Base-by-base conservation (phyloP, 2,113 vertebrate genomes). In the Falco punctatus region DNA sequence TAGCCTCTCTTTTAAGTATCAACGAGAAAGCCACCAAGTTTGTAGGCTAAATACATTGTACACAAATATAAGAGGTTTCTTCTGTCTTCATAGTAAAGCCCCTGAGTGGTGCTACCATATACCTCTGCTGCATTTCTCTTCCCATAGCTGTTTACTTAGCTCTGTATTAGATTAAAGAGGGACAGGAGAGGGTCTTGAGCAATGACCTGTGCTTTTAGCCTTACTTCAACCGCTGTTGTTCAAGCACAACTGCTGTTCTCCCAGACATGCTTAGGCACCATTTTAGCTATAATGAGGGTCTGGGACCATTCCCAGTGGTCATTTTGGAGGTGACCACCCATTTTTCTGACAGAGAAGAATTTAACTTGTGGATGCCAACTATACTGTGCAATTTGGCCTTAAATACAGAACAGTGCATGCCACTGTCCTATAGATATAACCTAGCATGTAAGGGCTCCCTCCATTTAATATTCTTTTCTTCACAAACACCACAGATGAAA, bases 351-450 rank as follows among this genome's bases (percentile, higher is more conserved):
- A 5, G 3, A 71, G 18, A 40, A 49, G 6, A 58, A 35, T 64
- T 86, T 32, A 62, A 21, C 5, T 38, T 6, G 1, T 55, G 12
- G 19, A 55, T 77, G 54, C 2, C 6, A 69, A 46, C 1, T 1
- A 0, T 22, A 55, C 20, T 30, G 13, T 79, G 16, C 28, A 59
- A 18, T 64, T 69, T 55, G 58, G 6, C 15, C 15, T 55, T 40
- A 72, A 74, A 64, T 54, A 59, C 13, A 67, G 48, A 83, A 69
- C 0, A 1, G 28, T 27, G 5, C 6, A 46, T 33, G n/a, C 18
- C 32, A 40, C 30, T 0, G 0, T 15, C 33, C 13, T 30, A 30
- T 1, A 59, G 19, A 55, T 46, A 10, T 23, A 74, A 74, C 10
- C 21, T 57, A 24, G 10, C 5, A 15, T 59, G 5, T 16, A 24